Conservation (phyloP, 2,888 invertebrate genomes). For the Ligdia adustata region DNA sequence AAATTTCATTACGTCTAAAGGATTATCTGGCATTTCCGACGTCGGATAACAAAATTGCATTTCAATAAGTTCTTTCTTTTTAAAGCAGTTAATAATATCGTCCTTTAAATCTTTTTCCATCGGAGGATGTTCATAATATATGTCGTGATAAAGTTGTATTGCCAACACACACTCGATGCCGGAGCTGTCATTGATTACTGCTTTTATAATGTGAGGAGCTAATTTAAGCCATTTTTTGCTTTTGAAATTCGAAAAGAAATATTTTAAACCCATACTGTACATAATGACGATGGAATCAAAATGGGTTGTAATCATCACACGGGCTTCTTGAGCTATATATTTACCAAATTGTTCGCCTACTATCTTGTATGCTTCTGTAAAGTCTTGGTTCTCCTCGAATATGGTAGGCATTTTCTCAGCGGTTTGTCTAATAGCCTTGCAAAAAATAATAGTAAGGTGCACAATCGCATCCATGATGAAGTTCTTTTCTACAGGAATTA, state of each 20-base stretch:
- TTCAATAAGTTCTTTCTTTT: not conserved
- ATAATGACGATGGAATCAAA: constrained; percentile 54
- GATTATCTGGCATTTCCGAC: too few species aligned
- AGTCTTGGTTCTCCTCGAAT: constrained; percentile 41
- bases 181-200: not conserved
- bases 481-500: constrained; percentile 53
- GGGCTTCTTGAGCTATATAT: constrained; percentile 49
- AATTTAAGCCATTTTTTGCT: not conserved
- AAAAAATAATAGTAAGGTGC: constrained; percentile 59
- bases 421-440: constrained; percentile 51
- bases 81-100: not conserved
- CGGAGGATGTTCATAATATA: not conserved
- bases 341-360: constrained; percentile 55
- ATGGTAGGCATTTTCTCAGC: constrained; percentile 45
- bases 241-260: constrained; percentile 26
- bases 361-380: constrained; percentile 47
- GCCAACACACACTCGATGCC: constrained; percentile 1
- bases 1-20: too few species aligned
- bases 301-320: constrained; percentile 44
- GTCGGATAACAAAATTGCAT: not conserved
- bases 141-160: not conserved
- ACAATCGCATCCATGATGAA: too few species aligned
- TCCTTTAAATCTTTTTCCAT: not conserved
- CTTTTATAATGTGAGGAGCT: constrained; percentile 2
- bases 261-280: constrained; percentile 40